These are phyloP conservation scores for Clarias platycephalus DNA, from an alignment of 2,797 vertebrate species.

Conservation along the genomic window DNA sequence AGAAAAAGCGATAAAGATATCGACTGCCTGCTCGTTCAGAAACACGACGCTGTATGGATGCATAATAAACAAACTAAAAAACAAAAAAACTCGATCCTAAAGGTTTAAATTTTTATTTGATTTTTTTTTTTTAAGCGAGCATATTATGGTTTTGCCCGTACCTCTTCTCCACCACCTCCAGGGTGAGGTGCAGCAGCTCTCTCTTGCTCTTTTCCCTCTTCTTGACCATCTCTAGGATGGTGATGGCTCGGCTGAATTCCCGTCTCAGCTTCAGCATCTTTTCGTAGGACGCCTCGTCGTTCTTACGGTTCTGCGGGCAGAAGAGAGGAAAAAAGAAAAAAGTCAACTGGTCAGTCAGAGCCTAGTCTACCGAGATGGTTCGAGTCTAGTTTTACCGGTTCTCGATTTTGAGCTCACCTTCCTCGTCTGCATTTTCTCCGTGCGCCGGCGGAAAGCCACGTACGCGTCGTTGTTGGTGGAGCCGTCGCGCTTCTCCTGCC, in stretches of 20 bases:
- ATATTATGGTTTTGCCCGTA: slow-evolving; percentile 53
- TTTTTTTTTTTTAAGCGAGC: background rate
- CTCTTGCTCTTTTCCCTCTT: slow-evolving; percentile 90
- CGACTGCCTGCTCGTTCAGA: background rate
- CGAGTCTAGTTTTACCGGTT: background rate
- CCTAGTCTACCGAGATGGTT: background rate
- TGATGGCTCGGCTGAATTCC: slow-evolving; percentile 90
- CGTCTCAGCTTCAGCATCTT: slow-evolving; percentile 91
- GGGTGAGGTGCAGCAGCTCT: slow-evolving; percentile 88
- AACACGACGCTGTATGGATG: background rate
- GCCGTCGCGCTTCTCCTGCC: slow-evolving; percentile 89
- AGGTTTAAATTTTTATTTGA: background rate
- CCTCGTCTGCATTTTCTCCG: slow-evolving; percentile 94
- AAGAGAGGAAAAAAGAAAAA: background rate
- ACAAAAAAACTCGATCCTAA: background rate
- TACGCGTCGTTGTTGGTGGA: slow-evolving; percentile 91
- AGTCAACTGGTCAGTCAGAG: background rate
- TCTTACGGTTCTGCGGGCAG: slow-evolving; percentile 84
- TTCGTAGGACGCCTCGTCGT: slow-evolving; percentile 91
- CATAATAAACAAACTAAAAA: background rate
- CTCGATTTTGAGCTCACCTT: slow-evolving; percentile 74
- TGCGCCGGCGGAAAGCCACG: slow-evolving; percentile 89
- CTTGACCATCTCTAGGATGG: slow-evolving; percentile 94
- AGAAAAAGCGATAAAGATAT: background rate
- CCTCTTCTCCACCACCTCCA: slow-evolving; percentile 93